A percentile compares a stretch with the other conserved stretches of the same genome.
Evolutionary conservation across 1,140 invertebrate genomes (phyloP).

Genomic region (Hormaphis cornu): DNA sequence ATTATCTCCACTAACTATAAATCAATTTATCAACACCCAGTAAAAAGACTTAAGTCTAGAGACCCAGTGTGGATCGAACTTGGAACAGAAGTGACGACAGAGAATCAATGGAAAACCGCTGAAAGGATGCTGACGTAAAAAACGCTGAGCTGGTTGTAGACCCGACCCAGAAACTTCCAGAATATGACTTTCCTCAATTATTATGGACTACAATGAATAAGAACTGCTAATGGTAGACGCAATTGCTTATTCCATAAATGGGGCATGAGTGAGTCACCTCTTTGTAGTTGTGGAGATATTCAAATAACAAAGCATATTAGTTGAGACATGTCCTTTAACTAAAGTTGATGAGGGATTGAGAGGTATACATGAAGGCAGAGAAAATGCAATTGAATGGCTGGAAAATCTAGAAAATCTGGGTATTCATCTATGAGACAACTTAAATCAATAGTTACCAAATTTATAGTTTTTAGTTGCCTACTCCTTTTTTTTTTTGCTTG

Average conservation of each 20-base stretch:
- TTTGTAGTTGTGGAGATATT: background rate
- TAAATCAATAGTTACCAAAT: background rate
- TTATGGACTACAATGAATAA: too few species aligned
- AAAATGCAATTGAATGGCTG: too few species aligned
- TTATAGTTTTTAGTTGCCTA: background rate
- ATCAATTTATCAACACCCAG: too few species aligned
- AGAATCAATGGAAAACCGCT: too few species aligned
- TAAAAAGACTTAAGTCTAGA: too few species aligned
- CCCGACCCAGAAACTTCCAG: too few species aligned
- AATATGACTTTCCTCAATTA: background rate
- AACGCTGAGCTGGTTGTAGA: too few species aligned
- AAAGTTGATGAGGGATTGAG: background rate
- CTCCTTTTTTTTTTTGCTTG: background rate
- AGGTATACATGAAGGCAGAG: background rate
- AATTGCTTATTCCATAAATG: too few species aligned
- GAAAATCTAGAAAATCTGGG: slow-evolving; percentile 6
- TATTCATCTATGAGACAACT: slow-evolving; percentile 1
- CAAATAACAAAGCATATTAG: background rate
- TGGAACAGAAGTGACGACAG: too few species aligned
- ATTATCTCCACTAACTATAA: too few species aligned
- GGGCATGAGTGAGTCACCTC: background rate
- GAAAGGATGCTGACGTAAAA: too few species aligned
- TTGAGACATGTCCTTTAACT: background rate
- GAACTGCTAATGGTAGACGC: background rate
- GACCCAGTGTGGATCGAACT: too few species aligned